Percentiles rank a stretch among this genome's conserved stretches.
Evolutionary conservation across 2,888 invertebrate species (phyloP).

Genomic region (Dromius quadrimaculatus): DNA sequence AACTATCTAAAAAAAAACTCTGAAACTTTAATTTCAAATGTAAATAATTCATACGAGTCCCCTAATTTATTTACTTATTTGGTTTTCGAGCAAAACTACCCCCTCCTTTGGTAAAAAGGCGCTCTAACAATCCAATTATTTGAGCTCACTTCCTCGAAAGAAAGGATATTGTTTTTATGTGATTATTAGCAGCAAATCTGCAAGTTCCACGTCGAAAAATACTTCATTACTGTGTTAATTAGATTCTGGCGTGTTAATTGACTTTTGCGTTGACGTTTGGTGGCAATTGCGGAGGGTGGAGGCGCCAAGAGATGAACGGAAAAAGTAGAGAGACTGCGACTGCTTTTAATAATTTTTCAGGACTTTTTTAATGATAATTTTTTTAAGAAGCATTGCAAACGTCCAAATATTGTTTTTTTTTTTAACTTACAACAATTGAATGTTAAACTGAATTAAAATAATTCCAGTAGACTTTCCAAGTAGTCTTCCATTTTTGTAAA

Average conservation of each 20-base stretch:
- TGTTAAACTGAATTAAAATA: no score
- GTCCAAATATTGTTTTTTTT: no score
- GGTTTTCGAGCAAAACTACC: constrained; percentile 6
- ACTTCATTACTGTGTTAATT: constrained; percentile 59
- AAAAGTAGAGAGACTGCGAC: no score
- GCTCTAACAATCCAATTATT: constrained; percentile 48
- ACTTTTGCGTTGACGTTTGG: constrained; percentile 56
- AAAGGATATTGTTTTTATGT: constrained; percentile 61
- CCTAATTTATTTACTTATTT: constrained; percentile 30
- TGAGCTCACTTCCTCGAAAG: constrained; percentile 50
- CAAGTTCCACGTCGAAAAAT: constrained; percentile 55
- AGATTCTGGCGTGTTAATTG: constrained; percentile 59
- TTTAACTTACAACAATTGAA: no score
- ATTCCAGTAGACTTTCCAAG: no score
- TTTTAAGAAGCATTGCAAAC: no score
- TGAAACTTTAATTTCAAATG: neutral
- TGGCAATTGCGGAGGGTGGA: constrained; percentile 4
- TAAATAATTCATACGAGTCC: neutral
- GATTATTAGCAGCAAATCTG: constrained; percentile 58
- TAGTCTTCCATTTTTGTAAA: no score
- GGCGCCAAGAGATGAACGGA: neutral
- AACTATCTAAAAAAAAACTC: neutral
- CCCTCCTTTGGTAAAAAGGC: constrained; percentile 5
- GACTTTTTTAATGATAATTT: no score
- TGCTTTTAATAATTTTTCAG: no score